Evolutionary conservation across 2,888 invertebrate genomes (phyloP), one percentile per base, ranked within the genome.

Genomic region (Drymonia ruficornis): DNA sequence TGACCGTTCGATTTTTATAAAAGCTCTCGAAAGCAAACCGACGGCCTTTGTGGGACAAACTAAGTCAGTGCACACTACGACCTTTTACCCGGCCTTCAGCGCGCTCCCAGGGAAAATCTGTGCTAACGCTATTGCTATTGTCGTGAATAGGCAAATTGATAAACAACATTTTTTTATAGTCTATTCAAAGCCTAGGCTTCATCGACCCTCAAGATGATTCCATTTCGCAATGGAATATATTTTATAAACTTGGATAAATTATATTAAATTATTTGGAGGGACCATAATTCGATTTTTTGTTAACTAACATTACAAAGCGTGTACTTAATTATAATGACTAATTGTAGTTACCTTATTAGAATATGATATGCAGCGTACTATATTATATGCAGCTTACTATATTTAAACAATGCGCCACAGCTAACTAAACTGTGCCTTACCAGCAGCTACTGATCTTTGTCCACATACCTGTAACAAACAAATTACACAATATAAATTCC

Each of bases 1-100:
- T 55, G 48, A 53, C 54, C 55, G 55, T 55, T 59, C 69, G 66
- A 77, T 76, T 72, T 74, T 76, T 73, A 62, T 69, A 74, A 75
- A 78, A 76, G 75, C 76, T 70, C 61, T 55, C 65, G 58, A 68
- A 66, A 65, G 67, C 60, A 55, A 60, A 50, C 60, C 53, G 59
- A 72, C 68, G 72, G 78, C 72, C 76, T 84, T 83, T 83, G 81
- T 80, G 69, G 55, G 61, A 72, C 61, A 76, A 83, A 81, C 78
- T 78, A 80, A 83, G 81, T 79, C 76, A 77, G 74, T 72, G 72
- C 75, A 72, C 69, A 75, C 77, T 74, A 74, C 70, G 72, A 76
- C 79, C 74, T 83, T 77, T 80, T 80, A 76, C 8, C 72, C 71
- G 74, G 72, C 72, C 72, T 76, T 69, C 72, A 59, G 56, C 61